These are phyloP conservation scores for Anoplolepis gracilipes DNA, from an alignment of 1,140 invertebrate genomes.

Conservation along the genomic window DNA sequence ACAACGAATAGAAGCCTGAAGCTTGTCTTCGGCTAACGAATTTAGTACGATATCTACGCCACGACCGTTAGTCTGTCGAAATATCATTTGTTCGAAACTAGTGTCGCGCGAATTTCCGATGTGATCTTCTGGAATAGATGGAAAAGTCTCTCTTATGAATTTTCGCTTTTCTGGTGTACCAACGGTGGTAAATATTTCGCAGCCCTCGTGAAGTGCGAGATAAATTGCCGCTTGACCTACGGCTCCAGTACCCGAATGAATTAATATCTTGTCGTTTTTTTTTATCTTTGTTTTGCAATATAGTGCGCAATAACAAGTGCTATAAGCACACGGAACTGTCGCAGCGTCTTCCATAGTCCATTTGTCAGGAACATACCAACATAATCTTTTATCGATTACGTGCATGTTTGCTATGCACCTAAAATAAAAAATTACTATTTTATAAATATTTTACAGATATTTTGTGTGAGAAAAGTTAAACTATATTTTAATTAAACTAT, in stretches of 20 bases:
- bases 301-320: constrained; percentile 94
- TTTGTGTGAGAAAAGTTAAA: no score
- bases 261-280: constrained; percentile 89
- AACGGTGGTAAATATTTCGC: constrained; percentile 86
- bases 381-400: not conserved
- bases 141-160: constrained; percentile 89
- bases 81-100: constrained; percentile 90
- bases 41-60: constrained; percentile 93
- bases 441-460: no score
- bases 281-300: constrained; percentile 86
- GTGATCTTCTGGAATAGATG: constrained; percentile 88
- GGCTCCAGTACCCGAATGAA: constrained; percentile 92
- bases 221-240: constrained; percentile 80
- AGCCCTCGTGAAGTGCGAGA: not conserved
- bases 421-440: not conserved
- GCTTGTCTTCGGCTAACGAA: constrained; percentile 92
- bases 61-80: constrained; percentile 87
- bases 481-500: no score
- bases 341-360: constrained; percentile 95
- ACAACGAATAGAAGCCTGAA: constrained; percentile 92
- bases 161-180: constrained; percentile 89
- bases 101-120: constrained; percentile 91
- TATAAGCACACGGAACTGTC: constrained; percentile 94
- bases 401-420: not conserved
- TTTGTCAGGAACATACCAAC: constrained; percentile 92